phyloP scores from a whole-genome alignment of 2,113 vertebrate species.

The Aspidoscelis tigris region DNA sequence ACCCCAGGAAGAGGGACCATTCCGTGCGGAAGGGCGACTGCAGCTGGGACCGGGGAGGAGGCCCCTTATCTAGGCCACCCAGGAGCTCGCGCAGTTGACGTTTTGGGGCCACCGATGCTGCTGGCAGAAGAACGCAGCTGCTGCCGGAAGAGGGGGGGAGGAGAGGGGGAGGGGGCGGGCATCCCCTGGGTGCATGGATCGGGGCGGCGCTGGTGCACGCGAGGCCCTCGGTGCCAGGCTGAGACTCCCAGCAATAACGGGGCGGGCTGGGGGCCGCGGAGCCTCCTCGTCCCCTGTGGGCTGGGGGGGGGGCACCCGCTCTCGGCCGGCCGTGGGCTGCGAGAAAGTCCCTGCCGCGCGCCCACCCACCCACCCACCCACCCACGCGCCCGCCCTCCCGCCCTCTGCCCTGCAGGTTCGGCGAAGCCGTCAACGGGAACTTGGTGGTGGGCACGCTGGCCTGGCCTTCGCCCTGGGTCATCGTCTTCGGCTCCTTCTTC shows the following conservation, averaged over 20 bases:
- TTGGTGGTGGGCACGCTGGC: slow-evolving; percentile 90
- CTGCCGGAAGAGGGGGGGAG: too few species aligned
- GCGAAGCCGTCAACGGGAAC: slow-evolving; percentile 86
- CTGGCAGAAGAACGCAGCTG: not conserved
- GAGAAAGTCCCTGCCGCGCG: not conserved
- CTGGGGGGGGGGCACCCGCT: not conserved
- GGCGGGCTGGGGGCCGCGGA: too few species aligned
- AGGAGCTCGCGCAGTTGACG: not conserved
- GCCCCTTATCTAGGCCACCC: not conserved
- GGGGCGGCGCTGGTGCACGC: too few species aligned
- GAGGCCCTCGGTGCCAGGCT: too few species aligned
- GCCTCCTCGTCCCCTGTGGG: too few species aligned
- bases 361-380: not conserved
- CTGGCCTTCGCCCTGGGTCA: slow-evolving; percentile 90
- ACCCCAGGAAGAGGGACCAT: not conserved
- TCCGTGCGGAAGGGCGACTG: too few species aligned
- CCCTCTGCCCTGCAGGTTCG: slow-evolving; percentile 76
- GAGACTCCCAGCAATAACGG: too few species aligned
- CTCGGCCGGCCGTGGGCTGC: not conserved
- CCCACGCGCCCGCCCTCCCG: not conserved
- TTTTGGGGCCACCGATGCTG: not conserved
- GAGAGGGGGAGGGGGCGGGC: too few species aligned
- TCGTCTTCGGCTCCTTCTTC: slow-evolving; percentile 93
- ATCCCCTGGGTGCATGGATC: too few species aligned
- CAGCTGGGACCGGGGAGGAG: not conserved